phyloP scores from a whole-genome alignment of 2,797 vertebrate species.

The Onychomys arenicola region DNA sequence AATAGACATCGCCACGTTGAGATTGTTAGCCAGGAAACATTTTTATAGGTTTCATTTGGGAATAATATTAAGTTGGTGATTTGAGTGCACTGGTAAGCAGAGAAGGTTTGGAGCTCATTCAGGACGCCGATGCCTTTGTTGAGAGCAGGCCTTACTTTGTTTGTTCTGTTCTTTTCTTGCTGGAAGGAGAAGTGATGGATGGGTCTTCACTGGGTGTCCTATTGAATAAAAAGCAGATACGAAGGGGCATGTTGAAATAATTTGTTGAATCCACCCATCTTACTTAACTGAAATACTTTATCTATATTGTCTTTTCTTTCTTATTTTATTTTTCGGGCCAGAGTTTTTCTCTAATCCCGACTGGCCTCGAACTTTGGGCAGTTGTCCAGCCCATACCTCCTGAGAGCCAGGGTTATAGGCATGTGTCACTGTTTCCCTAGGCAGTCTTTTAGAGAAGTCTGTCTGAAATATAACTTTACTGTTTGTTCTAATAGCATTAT shows the following conservation, averaged over 20 bases:
- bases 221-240: neutral
- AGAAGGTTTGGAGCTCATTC: conserved; percentile 41
- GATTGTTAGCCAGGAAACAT: conserved; percentile 70
- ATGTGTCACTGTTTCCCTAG: neutral
- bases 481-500: conserved; percentile 18
- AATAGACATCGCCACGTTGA: conserved; percentile 61
- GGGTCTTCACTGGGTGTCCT: neutral
- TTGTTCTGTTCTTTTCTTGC: conserved; percentile 28
- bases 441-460: neutral
- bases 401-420: neutral
- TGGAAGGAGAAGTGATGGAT: conserved; percentile 2
- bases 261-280: conserved; percentile 10
- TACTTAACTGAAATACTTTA: neutral
- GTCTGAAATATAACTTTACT: conserved; percentile 4
- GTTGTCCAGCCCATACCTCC: neutral
- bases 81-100: conserved; percentile 50
- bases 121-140: neutral
- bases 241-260: conserved; percentile 19
- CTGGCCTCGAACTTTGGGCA: neutral
- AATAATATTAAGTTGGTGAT: conserved; percentile 52
- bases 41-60: conserved; percentile 73
- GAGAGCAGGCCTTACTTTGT: conserved; percentile 41
- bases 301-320: neutral
- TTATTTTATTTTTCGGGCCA: neutral
- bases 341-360: neutral